Percentiles rank a stretch among this genome's conserved stretches.
Evolutionary conservation across 1,140 invertebrate species (phyloP).

Genomic region (Phocides pigmalion): DNA sequence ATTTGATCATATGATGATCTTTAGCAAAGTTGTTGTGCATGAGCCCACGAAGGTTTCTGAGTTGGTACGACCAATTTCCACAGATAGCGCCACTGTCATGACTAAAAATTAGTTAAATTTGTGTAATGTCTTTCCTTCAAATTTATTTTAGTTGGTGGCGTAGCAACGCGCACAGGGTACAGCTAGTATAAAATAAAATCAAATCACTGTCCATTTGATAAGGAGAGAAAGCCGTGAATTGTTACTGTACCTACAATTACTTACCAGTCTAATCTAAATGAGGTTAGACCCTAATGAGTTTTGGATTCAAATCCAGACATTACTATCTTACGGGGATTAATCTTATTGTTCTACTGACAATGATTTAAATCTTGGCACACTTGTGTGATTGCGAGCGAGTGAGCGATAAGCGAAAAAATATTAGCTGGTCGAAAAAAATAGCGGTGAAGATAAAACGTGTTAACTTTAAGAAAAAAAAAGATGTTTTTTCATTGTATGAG

Average conservation of each 20-base stretch:
- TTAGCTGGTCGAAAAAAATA: not conserved
- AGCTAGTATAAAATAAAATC: too few species aligned
- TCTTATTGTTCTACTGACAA: not conserved
- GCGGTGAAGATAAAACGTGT: too few species aligned
- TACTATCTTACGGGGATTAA: not conserved
- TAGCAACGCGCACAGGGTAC: too few species aligned
- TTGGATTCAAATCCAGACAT: not conserved
- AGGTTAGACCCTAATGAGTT: not conserved
- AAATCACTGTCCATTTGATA: not conserved
- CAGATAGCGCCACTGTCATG: too few species aligned
- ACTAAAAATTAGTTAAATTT: constrained; percentile 1
- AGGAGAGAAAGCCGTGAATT: not conserved
- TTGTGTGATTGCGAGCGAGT: not conserved
- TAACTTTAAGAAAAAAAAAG: too few species aligned
- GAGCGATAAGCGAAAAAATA: not conserved
- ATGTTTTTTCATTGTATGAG: too few species aligned
- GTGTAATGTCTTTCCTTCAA: too few species aligned
- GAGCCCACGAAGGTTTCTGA: too few species aligned
- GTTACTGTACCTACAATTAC: not conserved
- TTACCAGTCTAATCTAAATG: not conserved
- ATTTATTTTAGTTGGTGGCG: too few species aligned
- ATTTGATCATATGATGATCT: too few species aligned
- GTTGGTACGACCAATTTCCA: too few species aligned
- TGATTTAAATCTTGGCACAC: not conserved
- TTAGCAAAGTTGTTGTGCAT: too few species aligned